These are phyloP conservation scores for Lepidostoma basale DNA, from an alignment of 1,140 invertebrate species.

Conservation along the genomic window DNA sequence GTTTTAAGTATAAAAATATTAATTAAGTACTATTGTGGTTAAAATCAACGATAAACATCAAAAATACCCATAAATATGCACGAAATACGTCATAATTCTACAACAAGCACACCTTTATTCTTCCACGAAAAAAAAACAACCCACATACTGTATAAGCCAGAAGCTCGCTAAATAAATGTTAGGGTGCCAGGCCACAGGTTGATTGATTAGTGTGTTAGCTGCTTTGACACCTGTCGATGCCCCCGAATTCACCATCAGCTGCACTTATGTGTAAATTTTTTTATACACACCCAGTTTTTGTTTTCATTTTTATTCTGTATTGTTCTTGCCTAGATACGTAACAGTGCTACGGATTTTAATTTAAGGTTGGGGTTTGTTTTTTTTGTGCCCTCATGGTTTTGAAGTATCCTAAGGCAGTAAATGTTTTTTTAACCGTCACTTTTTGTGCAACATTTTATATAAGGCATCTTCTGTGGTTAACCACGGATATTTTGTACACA, in stretches of 20 bases:
- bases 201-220: slow-evolving; percentile 28
- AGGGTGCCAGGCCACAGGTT: slow-evolving; percentile 3
- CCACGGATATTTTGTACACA: no score
- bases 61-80: no score
- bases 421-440: neutral
- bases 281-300: slow-evolving; percentile 6
- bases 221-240: slow-evolving; percentile 32
- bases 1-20: no score
- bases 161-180: slow-evolving; percentile 11
- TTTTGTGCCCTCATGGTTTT: slow-evolving; percentile 4
- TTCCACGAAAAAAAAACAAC: no score
- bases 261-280: slow-evolving; percentile 7
- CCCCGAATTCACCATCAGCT: slow-evolving; percentile 21
- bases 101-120: neutral
- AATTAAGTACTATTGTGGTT: no score
- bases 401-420: neutral
- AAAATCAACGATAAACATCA: no score
- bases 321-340: neutral
- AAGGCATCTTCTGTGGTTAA: no score
- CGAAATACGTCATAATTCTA: no score
- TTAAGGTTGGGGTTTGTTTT: neutral
- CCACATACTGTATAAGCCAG: no score
- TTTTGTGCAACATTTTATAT: neutral
- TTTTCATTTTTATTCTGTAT: neutral
- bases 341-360: neutral